Base-by-base conservation (phyloP, 2,113 vertebrate genomes). In the Notothenia rossii region DNA sequence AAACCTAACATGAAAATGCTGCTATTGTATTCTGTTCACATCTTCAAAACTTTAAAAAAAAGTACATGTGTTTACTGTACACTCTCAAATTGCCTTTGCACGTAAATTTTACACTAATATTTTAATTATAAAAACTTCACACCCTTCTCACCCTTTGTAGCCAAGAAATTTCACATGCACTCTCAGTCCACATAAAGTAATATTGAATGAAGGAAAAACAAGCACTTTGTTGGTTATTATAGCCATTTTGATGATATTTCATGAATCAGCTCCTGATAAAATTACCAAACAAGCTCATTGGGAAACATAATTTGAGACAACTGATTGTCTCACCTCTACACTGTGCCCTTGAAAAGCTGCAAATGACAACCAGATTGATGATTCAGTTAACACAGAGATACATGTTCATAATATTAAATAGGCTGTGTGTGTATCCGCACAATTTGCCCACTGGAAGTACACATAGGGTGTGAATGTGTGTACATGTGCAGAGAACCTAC, bases 311-410 rank as follows among this genome's bases (percentile, higher is more conserved):
- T 85, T 77, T 81, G 40, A 76, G 12, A 68, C 69, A 62, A 63
- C 66, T 83, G 73, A 83, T 85, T 77, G 80, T 79, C 65, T 77
- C 69, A 77, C 54, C 64, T 74, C 62, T 51, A 67, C 55, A 59
- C n/a, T 10, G 75, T 60, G 64, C 68, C 79, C 69, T 77, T 80
- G 77, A 74, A 82, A 80, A 72, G 73, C 66, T 67, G 64, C 14
- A 67, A 71, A 79, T 78, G 79, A 86, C 90, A 91, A 71, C 43
- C 10, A 61, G 87, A 85, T 78, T 75, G 84, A 92, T 85, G 82
- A 82, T 84, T 84, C 70, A 74, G 61, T 88, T 86, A 83, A 83
- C 69, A 56, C 43, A 78, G 29, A 65, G 61, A 77, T 54, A 49
- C 73, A 61, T 59, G 54, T 36, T 72, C 59, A 59, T 51, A 81